phyloP scores from a whole-genome alignment of 2,113 vertebrate genomes.

The Ceyx margarethae region DNA sequence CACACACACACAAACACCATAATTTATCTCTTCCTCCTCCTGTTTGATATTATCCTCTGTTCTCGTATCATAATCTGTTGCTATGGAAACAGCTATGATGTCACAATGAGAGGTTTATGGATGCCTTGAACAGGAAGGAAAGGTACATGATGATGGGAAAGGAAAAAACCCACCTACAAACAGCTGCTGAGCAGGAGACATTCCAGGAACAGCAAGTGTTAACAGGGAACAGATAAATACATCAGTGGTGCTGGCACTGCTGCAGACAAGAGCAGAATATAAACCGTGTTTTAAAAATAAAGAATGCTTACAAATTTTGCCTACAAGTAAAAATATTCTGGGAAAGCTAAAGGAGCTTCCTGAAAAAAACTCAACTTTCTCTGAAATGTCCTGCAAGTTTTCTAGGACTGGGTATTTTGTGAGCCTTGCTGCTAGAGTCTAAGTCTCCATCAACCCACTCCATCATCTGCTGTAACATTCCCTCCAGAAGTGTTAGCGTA shows the following conservation, averaged over 20 bases:
- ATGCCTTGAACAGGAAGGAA: conserved; percentile 62
- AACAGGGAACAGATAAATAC: conserved; percentile 47
- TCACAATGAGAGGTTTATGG: conserved; percentile 65
- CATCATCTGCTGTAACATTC: neutral
- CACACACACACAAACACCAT: conserved; percentile 51
- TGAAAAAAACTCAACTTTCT: conserved; percentile 17
- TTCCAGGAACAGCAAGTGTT: conserved; percentile 43
- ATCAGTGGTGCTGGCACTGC: neutral
- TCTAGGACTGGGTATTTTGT: conserved; percentile 20
- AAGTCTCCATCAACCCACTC: neutral
- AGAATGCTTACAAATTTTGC: conserved; percentile 54
- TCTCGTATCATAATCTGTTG: conserved; percentile 74
- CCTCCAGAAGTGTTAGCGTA: neutral
- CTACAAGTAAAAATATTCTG: conserved; percentile 30
- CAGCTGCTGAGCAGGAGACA: conserved; percentile 42
- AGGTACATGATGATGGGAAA: conserved; percentile 51
- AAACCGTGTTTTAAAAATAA: conserved; percentile 25
- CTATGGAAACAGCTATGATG: conserved; percentile 71
- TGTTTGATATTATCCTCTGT: conserved; percentile 69
- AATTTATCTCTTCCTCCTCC: conserved; percentile 70
- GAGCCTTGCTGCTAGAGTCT: neutral
- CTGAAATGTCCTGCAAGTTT: conserved; percentile 23
- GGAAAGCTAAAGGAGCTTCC: conserved; percentile 33
- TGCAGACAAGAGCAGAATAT: conserved; percentile 49
- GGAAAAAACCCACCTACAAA: conserved; percentile 25